These are phyloP conservation scores for Thamnophis elegans DNA, from an alignment of 2,797 vertebrate species.

Conservation along the genomic window DNA sequence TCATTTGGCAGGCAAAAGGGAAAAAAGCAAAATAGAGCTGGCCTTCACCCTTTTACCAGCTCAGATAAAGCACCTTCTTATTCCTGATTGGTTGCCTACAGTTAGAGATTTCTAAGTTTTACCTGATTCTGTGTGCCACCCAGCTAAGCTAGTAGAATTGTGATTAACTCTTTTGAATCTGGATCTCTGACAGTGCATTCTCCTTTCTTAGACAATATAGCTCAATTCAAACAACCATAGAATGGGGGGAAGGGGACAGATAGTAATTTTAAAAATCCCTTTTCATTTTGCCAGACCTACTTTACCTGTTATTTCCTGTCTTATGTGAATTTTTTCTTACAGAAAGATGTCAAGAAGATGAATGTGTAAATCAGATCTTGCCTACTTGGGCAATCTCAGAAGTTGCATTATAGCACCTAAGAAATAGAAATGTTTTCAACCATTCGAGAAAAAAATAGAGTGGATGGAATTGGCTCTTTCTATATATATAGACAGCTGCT, in stretches of 20 bases:
- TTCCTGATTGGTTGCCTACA: not conserved
- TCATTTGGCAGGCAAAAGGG: too few species aligned
- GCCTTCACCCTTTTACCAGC: not conserved
- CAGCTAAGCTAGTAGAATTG: not conserved
- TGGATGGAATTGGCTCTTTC: not conserved
- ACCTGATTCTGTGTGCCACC: not conserved
- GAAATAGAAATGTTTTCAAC: not conserved
- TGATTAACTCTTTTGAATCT: not conserved
- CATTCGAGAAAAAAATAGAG: not conserved
- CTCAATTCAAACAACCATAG: not conserved
- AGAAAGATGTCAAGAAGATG: not conserved
- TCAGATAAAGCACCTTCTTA: not conserved
- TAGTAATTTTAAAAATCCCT: not conserved
- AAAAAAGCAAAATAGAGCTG: not conserved
- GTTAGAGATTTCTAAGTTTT: not conserved
- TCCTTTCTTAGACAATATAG: not conserved
- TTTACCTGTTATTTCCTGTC: not conserved
- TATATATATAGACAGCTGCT: not conserved
- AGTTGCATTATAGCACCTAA: not conserved
- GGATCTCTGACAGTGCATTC: not conserved
- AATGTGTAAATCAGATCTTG: not conserved
- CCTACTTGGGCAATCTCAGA: not conserved
- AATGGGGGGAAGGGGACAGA: not conserved
- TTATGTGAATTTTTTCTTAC: not conserved
- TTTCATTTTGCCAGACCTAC: not conserved